Conservation (phyloP, 1,140 invertebrate genomes). For the Cryptotermes secundus region DNA sequence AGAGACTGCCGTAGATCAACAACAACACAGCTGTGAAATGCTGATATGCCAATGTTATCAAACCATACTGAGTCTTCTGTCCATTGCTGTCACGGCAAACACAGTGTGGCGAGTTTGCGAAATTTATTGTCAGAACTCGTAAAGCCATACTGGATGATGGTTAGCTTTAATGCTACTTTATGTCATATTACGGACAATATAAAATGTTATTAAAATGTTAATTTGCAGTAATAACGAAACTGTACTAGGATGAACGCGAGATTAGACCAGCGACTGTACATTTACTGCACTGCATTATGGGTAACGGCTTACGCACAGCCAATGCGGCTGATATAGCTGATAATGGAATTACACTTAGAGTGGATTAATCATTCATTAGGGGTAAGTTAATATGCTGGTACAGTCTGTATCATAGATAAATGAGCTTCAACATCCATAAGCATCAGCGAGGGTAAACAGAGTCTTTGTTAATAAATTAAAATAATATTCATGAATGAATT, state of each 20-base stretch:
- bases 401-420: neutral
- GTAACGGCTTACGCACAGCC: neutral
- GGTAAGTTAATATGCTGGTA: neutral
- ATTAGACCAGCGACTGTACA: neutral
- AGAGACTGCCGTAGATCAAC: no score
- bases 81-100: no score
- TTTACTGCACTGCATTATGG: neutral
- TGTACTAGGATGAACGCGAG: neutral
- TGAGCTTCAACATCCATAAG: neutral
- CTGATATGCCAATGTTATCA: no score
- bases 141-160: no score
- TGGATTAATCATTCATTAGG: neutral
- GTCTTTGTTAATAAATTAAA: neutral
- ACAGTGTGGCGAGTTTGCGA: no score
- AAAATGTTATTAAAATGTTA: no score
- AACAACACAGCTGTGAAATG: no score
- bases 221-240: no score
- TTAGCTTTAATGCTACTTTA: no score
- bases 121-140: no score
- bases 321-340: neutral
- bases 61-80: no score
- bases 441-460: neutral
- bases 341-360: neutral
- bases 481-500: neutral
- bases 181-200: no score